Evolutionary conservation across 2,888 invertebrate genomes (phyloP), one percentile per base, ranked within the genome.

Genomic region (Hirtodrosophila histrioides): DNA sequence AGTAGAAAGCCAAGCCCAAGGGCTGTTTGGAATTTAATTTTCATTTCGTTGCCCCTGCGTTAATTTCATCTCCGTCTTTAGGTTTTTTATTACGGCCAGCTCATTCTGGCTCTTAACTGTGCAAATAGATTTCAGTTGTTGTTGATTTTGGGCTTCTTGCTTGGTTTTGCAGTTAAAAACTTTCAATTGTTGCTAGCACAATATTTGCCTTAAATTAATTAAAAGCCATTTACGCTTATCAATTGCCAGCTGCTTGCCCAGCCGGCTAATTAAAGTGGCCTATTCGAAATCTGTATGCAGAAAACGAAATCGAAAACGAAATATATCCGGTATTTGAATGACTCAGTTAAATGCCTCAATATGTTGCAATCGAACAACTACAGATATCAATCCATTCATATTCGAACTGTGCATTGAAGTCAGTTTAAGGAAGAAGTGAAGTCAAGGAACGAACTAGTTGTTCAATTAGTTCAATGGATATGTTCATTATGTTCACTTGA

Each of bases 11-110:
- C 31, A 31, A 31, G 79, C 74, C 72, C 71, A 58, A 69, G 75
- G 74, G 75, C 78, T 66, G 84, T 83, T 86, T 88, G 88, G 72
- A 86, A 86, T 88, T 88, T 83, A 72, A 86, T 84, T 88, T 84
- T 83, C 83, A 82, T 87, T 83, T 81, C 58, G 58, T 61, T 69
- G 50, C 49, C 51, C 24, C 54, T 36, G 69, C 75, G 79, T 82
- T 86, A 82, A 83, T 86, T 86, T 79, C 71, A 82, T 73, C 79
- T 82, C 66, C 66, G 63, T 69, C 63, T 77, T 77, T 33, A 50
- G 58, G 41, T 39, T 51, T 48, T n/a, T 36, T 57, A 31, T 53
- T 53, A 44, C 41, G 50, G 53, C 43, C 40, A 33, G 41, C 54
- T 8, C 7, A 57, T 61, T 72, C 65, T 57, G 56, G 71, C 77